A percentile compares a stretch with the other conserved stretches of the same genome.
Evolutionary conservation across 2,113 vertebrate genomes (phyloP).

Genomic region (Panthera uncia): DNA sequence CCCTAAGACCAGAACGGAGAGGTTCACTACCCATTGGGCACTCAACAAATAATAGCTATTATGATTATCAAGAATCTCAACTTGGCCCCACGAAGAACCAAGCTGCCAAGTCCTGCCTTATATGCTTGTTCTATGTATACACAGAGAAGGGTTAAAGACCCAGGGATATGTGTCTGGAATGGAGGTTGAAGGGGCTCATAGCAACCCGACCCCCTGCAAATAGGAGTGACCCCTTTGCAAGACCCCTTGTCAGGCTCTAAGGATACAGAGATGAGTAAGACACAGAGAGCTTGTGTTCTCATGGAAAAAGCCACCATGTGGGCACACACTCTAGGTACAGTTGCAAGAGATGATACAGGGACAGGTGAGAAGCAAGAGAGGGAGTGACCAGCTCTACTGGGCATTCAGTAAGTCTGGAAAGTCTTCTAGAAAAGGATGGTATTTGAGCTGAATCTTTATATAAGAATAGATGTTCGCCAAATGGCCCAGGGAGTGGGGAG

Average conservation of each 20-base stretch:
- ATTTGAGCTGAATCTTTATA: background rate
- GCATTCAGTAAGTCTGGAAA: background rate
- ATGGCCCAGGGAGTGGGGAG: background rate
- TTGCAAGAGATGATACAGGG: background rate
- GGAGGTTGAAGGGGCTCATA: background rate
- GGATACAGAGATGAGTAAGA: background rate
- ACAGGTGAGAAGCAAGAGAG: background rate
- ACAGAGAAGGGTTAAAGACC: background rate
- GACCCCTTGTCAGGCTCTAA: background rate
- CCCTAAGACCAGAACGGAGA: accelerated
- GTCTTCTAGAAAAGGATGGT: background rate
- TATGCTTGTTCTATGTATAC: background rate
- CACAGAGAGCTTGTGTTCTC: background rate
- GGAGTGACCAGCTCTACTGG: background rate
- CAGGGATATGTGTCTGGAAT: background rate
- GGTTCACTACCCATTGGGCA: background rate
- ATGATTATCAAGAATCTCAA: background rate
- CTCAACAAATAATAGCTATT: background rate
- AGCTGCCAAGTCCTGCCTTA: background rate
- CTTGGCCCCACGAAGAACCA: background rate
- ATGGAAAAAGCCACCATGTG: background rate
- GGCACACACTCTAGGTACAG: accelerated
- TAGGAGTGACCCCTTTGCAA: background rate
- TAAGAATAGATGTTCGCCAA: background rate
- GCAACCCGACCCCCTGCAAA: background rate